Base-by-base conservation (phyloP, 2,888 invertebrate species). In the Tetragonula carbonaria region DNA sequence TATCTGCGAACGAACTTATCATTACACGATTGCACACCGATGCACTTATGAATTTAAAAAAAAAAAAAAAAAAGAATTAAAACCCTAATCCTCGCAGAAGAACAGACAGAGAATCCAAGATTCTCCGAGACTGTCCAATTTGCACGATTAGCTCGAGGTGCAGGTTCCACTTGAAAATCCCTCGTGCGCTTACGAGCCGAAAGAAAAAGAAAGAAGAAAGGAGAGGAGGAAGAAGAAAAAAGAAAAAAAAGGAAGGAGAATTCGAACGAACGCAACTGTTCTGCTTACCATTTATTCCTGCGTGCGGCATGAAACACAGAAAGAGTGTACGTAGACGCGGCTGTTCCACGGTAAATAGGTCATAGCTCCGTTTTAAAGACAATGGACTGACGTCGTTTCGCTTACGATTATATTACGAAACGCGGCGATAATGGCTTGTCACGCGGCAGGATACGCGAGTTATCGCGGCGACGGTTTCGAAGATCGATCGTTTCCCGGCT, bases 201-300 rank as follows among this genome's bases (percentile, higher is more conserved):
- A 8, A 45, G 45, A 45, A 45, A 45, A n/a, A n/a, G n/a, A 38
- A 65, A 6, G 11, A n/a, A n/a, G 87, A 68, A 38, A 74, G 18
- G 0, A 11, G 8, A 45, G 1, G 38, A 1, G 8, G 8, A 1
- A 38, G 38, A 8, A 8, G 8, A 8, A 1, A 8, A 8, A 5
- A 8, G 8, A 38, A 38, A 0, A 45, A 45, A 2, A 28, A 62
- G 16, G 16, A 62, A 65, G 18, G 28, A 38, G 38, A 13, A 45
- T 21, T 33, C 21, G 33, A 28, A 63, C 2, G 23, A 66, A 62
- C 75, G 71, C 72, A 78, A 63, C 73, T 82, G 84, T 76, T 82
- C 87, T 87, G 86, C 94, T 94, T 92, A 94, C 94, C 94, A 94
- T 93, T 94, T 94, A 91, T 94, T 94, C 94, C 94, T 94, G 91